These are phyloP conservation scores for Flexamia atlantica DNA, from an alignment of 2,888 invertebrate genomes.

Conservation along the genomic window DNA sequence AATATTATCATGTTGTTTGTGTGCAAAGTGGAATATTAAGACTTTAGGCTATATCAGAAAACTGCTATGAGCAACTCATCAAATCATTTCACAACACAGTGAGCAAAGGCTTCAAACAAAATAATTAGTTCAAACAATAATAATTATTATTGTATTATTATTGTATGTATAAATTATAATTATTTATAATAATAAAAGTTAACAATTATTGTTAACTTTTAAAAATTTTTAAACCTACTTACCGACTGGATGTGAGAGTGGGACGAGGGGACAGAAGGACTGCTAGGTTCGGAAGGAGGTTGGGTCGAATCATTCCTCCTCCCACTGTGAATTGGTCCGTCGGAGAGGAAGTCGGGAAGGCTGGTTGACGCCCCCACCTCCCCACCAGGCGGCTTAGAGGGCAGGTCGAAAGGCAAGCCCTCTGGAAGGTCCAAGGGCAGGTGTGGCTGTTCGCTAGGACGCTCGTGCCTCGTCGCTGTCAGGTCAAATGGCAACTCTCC, in stretches of 20 bases:
- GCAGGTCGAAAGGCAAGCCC: conserved; percentile 65
- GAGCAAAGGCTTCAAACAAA: too few relatives aligned
- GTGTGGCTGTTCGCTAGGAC: conserved; percentile 38
- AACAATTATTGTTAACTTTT: too few relatives aligned
- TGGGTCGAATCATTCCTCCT: conserved; percentile 62
- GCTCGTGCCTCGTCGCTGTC: conserved; percentile 55
- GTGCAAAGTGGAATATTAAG: too few relatives aligned
- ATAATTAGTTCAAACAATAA: too few relatives aligned
- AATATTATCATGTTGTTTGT: too few relatives aligned
- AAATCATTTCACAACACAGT: too few relatives aligned
- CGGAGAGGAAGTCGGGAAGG: conserved; percentile 85
- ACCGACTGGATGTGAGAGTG: conserved; percentile 44
- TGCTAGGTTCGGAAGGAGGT: conserved; percentile 62
- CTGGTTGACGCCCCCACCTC: conserved; percentile 74
- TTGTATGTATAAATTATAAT: too few relatives aligned
- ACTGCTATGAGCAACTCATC: too few relatives aligned
- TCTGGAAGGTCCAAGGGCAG: conserved; percentile 65
- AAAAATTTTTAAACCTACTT: too few relatives aligned
- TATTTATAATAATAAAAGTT: too few relatives aligned
- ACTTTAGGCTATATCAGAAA: too few relatives aligned
- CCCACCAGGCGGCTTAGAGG: conserved; percentile 63
- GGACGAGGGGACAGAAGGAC: conserved; percentile 56
- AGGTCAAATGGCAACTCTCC: conserved; percentile 64
- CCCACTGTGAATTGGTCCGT: conserved; percentile 80
- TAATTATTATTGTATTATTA: too few relatives aligned